Evolutionary conservation across 30 jellyfish, hydroid and myxozoan genomes (phyloP).

Genomic region (Aurelia coerulea): DNA sequence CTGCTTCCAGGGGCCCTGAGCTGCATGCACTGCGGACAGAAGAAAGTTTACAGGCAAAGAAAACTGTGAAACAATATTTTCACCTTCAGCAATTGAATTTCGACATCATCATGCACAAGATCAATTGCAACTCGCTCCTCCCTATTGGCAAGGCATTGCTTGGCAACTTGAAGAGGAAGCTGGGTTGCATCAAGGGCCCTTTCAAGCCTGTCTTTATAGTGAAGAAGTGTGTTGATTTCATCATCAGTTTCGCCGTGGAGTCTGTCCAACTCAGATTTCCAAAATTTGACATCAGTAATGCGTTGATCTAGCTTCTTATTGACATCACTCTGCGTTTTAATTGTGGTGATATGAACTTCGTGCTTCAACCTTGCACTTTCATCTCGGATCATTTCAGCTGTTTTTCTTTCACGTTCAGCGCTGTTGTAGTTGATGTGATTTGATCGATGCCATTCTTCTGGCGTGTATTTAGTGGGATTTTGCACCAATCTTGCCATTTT

Average conservation of each 20-base stretch:
- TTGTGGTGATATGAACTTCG: slow-evolving; percentile 87
- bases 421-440: slow-evolving; percentile 77
- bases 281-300: slow-evolving; percentile 72
- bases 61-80: too few relatives aligned
- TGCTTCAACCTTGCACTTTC: slow-evolving; percentile 90
- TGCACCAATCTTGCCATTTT: slow-evolving; percentile 88
- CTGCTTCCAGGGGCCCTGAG: too few relatives aligned
- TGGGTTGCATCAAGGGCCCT: slow-evolving; percentile 90
- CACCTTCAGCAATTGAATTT: slow-evolving; percentile 92
- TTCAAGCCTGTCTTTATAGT: slow-evolving; percentile 87
- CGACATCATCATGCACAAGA: slow-evolving; percentile 98
- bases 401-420: slow-evolving; percentile 84
- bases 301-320: slow-evolving; percentile 96
- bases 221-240: slow-evolving; percentile 79
- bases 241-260: slow-evolving; percentile 89
- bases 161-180: slow-evolving; percentile 89
- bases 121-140: slow-evolving; percentile 80
- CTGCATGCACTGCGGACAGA: too few relatives aligned
- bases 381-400: slow-evolving; percentile 92
- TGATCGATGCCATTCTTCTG: slow-evolving; percentile 96
- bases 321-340: slow-evolving; percentile 95
- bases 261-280: slow-evolving; percentile 97
- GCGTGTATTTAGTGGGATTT: slow-evolving; percentile 86
- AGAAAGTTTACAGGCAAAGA: too few relatives aligned
- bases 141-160: slow-evolving; percentile 90